Evolutionary conservation across 1,140 invertebrate genomes (phyloP).

Genomic region (Lysiphlebus fabarum): DNA sequence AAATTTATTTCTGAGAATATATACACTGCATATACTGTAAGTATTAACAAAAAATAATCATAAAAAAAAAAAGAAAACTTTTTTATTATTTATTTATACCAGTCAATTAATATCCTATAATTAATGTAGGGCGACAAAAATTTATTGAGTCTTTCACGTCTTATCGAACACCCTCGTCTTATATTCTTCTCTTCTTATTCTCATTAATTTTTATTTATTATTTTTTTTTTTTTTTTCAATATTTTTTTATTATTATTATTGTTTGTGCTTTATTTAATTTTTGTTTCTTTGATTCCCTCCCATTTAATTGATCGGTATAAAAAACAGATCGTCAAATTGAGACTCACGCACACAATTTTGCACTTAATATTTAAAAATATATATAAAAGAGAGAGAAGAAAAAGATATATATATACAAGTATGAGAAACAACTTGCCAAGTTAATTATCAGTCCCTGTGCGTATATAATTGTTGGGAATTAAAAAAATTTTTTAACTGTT

Average conservation of each 20-base stretch:
- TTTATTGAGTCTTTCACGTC: no score
- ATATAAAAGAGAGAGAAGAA: neutral
- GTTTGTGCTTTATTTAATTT: neutral
- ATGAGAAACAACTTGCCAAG: neutral
- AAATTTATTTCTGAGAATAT: conserved; percentile 17
- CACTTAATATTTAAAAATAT: neutral
- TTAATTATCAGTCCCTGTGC: conserved; percentile 25
- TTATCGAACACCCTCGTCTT: no score
- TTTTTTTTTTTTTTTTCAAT: no score
- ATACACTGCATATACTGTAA: no score
- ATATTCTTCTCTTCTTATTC: conserved; percentile 9
- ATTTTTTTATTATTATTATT: neutral
- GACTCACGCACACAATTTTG: conserved; percentile 2
- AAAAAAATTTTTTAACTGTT: conserved; percentile 27
- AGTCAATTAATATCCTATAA: conserved; percentile 21
- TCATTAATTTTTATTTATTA: neutral
- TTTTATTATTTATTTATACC: neutral
- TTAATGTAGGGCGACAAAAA: conserved; percentile 14
- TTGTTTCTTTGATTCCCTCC: conserved; percentile 6
- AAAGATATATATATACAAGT: neutral
- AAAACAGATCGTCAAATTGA: neutral
- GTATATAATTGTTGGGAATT: conserved; percentile 31
- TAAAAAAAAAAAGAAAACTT: neutral
- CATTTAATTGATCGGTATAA: conserved; percentile 10
- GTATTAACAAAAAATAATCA: neutral